Conservation (phyloP, 1,140 invertebrate genomes). For the Batillaria attramentaria region DNA sequence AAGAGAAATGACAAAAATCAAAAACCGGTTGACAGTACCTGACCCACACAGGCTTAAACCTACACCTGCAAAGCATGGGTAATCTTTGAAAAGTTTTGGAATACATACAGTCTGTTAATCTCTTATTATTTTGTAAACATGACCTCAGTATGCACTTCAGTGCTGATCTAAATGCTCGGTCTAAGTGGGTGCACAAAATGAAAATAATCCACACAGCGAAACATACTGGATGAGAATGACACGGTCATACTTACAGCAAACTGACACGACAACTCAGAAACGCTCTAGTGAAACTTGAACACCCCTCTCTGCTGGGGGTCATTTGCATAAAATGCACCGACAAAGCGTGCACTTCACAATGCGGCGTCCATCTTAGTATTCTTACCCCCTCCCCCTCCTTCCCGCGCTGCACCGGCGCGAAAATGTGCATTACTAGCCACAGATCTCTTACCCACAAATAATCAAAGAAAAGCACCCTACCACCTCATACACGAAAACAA, state of each 20-base stretch:
- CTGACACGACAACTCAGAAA: not conserved
- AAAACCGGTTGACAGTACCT: no score
- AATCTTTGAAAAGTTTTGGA: no score
- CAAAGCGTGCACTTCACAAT: slow-evolving; percentile 3
- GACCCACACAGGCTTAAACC: no score
- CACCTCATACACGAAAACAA: not conserved
- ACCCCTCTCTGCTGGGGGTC: slow-evolving; percentile 54
- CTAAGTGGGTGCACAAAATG: not conserved
- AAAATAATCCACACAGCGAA: not conserved
- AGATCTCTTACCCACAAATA: not conserved
- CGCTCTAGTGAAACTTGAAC: not conserved
- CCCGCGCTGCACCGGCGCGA: not conserved
- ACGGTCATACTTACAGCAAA: not conserved
- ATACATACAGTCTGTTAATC: no score
- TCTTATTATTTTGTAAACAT: no score
- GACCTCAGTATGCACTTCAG: not conserved
- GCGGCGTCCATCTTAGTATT: not conserved
- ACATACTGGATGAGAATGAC: not conserved
- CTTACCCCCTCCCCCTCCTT: slow-evolving; percentile 4
- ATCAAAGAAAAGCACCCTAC: not conserved
- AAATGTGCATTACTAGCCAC: not conserved
- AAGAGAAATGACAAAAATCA: no score
- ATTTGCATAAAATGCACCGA: slow-evolving; percentile 59
- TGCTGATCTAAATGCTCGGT: not conserved
- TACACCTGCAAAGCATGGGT: no score